Base-by-base conservation (phyloP, 2,888 invertebrate genomes). In the Itoplectis maculator region DNA sequence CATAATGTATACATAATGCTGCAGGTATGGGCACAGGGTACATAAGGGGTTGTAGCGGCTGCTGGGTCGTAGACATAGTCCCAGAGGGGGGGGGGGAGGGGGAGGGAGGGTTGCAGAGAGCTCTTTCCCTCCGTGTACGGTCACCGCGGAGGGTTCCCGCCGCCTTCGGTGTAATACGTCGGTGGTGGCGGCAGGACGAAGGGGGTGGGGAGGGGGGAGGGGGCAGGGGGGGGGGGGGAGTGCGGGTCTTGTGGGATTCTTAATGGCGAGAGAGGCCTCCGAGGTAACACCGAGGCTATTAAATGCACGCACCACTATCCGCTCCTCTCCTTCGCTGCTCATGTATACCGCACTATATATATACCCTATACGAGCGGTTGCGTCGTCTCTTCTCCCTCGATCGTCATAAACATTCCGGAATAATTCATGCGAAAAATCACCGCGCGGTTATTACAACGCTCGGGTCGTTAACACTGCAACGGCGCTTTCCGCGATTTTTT, bases 231-330 rank as follows among this genome's bases (percentile, higher is more conserved):
- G 45, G n/a, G n/a, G 82, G 82, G 83, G 82, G 76, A 82, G 85
- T 87, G 87, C 85, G 80, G 89, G 89, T 90, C 92, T 91, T 90
- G 91, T 86, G 91, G 91, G 92, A 92, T 92, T 91, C 91, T 91
- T 92, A 92, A 92, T 92, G 89, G 90, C 89, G 86, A 89, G 87
- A 88, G 87, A 88, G 88, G 89, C 89, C 89, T 88, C 87, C 78
- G 86, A 89, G 89, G 90, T 89, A 89, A 90, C 89, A 88, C 89
- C 86, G 89, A 84, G 89, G 88, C 91, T 91, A 92, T 91, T 91
- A 91, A 91, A 91, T 87, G 87, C 88, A 89, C 88, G 87, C 84
- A 84, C 69, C 40, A 42, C n/a, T n/a, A n/a, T n/a, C n/a, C n/a
- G n/a, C n/a, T 78, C 37, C 68, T 20, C 85, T 84, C 75, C 66